Evolutionary conservation across 2,797 vertebrate genomes (phyloP).

Genomic region (Sebastes reedi): DNA sequence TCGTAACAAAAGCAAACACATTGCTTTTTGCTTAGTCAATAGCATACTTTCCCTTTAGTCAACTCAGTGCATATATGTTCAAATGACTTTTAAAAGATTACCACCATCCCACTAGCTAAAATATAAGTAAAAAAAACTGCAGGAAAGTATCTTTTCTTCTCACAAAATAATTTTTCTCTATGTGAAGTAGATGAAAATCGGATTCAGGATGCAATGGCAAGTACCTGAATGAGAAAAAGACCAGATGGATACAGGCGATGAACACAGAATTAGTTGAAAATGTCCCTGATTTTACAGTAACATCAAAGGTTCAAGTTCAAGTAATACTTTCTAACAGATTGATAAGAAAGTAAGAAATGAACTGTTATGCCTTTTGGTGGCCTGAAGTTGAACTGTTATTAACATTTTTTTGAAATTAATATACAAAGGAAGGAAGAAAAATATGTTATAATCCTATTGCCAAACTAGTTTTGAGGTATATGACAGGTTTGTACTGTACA

Average conservation of each 20-base stretch:
- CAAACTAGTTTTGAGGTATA: slow-evolving; percentile 99
- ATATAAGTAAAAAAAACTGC: slow-evolving; percentile 82
- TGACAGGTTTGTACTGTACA: slow-evolving; percentile 93
- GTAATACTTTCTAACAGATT: slow-evolving; percentile 91
- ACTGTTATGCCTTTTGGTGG: slow-evolving; percentile 75
- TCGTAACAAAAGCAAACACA: slow-evolving; percentile 64
- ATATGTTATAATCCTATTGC: slow-evolving; percentile 92
- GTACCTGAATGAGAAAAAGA: slow-evolving; percentile 84
- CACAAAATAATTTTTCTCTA: slow-evolving; percentile 85
- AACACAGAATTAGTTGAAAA: slow-evolving; percentile 89
- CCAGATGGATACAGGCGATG: slow-evolving; percentile 84
- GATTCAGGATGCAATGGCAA: slow-evolving; percentile 84
- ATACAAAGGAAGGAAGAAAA: slow-evolving; percentile 80
- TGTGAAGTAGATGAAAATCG: slow-evolving; percentile 81
- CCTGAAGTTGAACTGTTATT: slow-evolving; percentile 68
- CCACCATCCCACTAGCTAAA: slow-evolving; percentile 80
- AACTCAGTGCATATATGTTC: slow-evolving; percentile 93
- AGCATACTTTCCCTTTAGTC: slow-evolving; percentile 91
- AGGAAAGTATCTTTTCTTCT: slow-evolving; percentile 63
- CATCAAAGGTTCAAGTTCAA: slow-evolving; percentile 89
- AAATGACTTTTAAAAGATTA: slow-evolving; percentile 78
- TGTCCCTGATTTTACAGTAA: slow-evolving; percentile 96
- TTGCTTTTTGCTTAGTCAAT: slow-evolving; percentile 68
- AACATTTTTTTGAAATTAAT: slow-evolving; percentile 81
- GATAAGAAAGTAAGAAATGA: slow-evolving; percentile 86